Base-by-base conservation (phyloP, 2,113 vertebrate genomes). In the Gymnogyps californianus region DNA sequence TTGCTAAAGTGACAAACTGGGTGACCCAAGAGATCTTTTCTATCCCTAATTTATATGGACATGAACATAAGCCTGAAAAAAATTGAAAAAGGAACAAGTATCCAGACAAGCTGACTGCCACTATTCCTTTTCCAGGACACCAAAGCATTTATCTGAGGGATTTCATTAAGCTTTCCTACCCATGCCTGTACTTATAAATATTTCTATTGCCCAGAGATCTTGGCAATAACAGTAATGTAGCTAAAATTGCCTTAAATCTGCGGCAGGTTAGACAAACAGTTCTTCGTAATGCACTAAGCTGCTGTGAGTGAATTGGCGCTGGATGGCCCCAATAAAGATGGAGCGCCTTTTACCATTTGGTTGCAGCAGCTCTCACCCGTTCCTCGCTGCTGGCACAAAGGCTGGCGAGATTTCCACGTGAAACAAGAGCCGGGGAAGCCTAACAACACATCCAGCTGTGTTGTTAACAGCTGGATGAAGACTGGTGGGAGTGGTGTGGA, bases 181-280 rank as follows among this genome's bases (percentile, higher is more conserved):
- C 66, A 52, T 86, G 57, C 34, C 59, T 83, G 65, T 62, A 78
- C 93, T 96, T 93, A 95, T 51, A 97, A 97, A 97, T 96, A 96
- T 95, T 96, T 95, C 90, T 80, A 25, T 75, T 93, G 84, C 95
- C 88, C 64, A 72, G 82, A 92, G 89, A 89, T 82, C 93, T 90
- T 84, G 83, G 89, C 85, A 96, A 78, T 94, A 95, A 79, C 54
- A 49, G 44, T 95, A 96, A 96, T 78, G 92, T 89, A 97, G 84
- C 62, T 17, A 92, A 95, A 97, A 97, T 97, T 90, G 89, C 84
- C 87, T 90, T 92, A 97, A 97, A 97, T 92, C 94, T 77, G 85
- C 7, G 1, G 80, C 82, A 95, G 85, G 88, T 95, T 86, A 94
- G 94, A 89, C 59, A 77, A 82, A 65, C 13, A 0, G 26, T 67